Conservation (phyloP, 2,888 invertebrate species). For the Tridacna gigas region DNA sequence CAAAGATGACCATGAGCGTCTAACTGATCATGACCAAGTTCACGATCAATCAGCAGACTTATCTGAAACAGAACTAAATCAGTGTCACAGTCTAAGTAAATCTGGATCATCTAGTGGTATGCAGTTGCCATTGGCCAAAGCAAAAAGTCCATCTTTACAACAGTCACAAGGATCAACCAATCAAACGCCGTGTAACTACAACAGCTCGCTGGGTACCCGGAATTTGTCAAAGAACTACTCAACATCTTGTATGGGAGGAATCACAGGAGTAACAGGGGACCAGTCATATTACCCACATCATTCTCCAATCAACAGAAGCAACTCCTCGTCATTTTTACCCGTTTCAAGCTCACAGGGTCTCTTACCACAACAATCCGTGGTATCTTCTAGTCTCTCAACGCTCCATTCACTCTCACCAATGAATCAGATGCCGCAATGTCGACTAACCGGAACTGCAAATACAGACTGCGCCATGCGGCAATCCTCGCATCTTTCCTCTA, state of each 20-base stretch:
- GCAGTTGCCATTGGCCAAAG: conserved; percentile 63
- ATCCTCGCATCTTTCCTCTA: conserved; percentile 68
- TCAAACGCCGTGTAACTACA: conserved; percentile 66
- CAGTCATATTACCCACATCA: conserved; percentile 81
- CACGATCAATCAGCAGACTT: conserved; percentile 66
- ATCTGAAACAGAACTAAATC: conserved; percentile 66
- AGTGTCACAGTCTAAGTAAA: conserved; percentile 68
- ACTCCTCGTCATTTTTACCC: conserved; percentile 73
- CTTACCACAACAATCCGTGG: conserved; percentile 71
- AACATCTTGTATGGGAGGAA: conserved; percentile 70
- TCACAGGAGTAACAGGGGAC: conserved; percentile 54
- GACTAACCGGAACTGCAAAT: conserved; percentile 67
- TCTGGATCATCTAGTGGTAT: conserved; percentile 61
- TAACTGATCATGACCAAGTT: conserved; percentile 57
- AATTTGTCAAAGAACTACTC: conserved; percentile 66
- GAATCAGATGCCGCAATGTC: conserved; percentile 77
- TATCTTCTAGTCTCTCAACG: conserved; percentile 67
- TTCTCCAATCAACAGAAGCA: conserved; percentile 70
- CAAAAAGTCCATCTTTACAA: conserved; percentile 66
- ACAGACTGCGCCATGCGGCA: conserved; percentile 76
- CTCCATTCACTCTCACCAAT: conserved; percentile 67
- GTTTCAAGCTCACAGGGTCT: conserved; percentile 70
- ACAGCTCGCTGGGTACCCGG: conserved; percentile 50
- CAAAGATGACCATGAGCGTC: conserved; percentile 69
- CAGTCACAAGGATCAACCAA: conserved; percentile 61